These are phyloP conservation scores for Bombus picipes DNA, from an alignment of 1,140 invertebrate genomes.

Conservation along the genomic window DNA sequence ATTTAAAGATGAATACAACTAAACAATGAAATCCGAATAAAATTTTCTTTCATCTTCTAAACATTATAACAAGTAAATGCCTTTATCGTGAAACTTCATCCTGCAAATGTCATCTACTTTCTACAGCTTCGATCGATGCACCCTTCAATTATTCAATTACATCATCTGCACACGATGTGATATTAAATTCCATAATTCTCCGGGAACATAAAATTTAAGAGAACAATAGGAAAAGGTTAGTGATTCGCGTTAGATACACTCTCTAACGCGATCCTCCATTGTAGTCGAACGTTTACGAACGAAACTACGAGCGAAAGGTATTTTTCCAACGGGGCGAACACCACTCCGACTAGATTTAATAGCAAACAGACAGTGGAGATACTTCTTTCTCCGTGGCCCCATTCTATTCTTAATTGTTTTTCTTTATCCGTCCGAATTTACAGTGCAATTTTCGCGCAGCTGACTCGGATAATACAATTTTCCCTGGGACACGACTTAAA, in stretches of 20 bases:
- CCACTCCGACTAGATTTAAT: not conserved
- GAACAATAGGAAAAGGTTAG: not conserved
- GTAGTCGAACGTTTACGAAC: not conserved
- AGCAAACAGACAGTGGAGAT: not conserved
- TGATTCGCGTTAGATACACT: not conserved
- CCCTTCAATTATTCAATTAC: not conserved
- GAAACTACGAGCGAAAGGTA: not conserved
- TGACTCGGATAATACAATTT: slow-evolving; percentile 47
- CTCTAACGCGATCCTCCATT: not conserved
- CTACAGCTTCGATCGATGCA: not conserved
- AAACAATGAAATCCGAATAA: too few species aligned
- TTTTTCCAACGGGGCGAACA: not conserved
- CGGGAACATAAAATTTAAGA: not conserved
- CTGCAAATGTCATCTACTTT: not conserved
- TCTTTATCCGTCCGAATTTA: slow-evolving; percentile 28
- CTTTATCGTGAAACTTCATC: too few species aligned
- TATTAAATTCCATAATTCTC: not conserved
- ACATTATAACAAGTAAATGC: too few species aligned
- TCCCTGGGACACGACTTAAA: slow-evolving; percentile 27
- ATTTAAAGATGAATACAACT: too few species aligned
- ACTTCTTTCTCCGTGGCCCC: not conserved
- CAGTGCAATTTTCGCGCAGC: slow-evolving; percentile 44
- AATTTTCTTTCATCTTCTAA: too few species aligned
- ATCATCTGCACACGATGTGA: not conserved
- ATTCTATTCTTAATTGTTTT: slow-evolving; percentile 35